Evolutionary conservation across 1,140 invertebrate species (phyloP).

Genomic region (Manduca sexta): DNA sequence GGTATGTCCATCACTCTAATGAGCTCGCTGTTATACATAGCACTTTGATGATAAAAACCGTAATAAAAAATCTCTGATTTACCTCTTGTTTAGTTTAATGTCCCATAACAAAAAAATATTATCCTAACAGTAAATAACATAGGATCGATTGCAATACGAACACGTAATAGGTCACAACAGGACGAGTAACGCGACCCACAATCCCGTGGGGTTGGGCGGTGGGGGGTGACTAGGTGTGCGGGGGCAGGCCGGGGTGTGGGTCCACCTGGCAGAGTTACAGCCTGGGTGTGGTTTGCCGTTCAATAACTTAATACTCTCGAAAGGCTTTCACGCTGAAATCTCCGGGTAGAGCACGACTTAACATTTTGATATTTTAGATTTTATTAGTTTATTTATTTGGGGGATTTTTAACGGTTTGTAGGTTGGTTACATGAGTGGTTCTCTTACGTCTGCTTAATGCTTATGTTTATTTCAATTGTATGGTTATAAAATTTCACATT

Average conservation of each 20-base stretch:
- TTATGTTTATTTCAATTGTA: too few species aligned
- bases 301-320: constrained; percentile 70
- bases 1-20: too few species aligned
- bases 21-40: too few species aligned
- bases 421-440: too few species aligned
- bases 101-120: background rate
- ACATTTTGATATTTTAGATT: constrained; percentile 36
- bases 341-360: constrained; percentile 38
- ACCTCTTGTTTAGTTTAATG: too few species aligned
- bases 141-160: constrained; percentile 3
- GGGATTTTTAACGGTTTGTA: background rate
- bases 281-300: constrained; percentile 69
- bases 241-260: constrained; percentile 13
- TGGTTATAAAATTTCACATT: too few species aligned
- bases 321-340: constrained; percentile 71
- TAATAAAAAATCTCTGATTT: too few species aligned
- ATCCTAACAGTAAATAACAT: background rate
- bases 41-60: too few species aligned
- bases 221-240: constrained; percentile 8
- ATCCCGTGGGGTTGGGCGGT: constrained; percentile 9
- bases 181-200: constrained; percentile 21
- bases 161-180: constrained; percentile 34
- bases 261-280: constrained; percentile 50
- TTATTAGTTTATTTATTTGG: constrained; percentile 1
- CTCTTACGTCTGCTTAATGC: too few species aligned